Base-by-base conservation (phyloP, 2,113 vertebrate genomes). In the Pluvianellus socialis region DNA sequence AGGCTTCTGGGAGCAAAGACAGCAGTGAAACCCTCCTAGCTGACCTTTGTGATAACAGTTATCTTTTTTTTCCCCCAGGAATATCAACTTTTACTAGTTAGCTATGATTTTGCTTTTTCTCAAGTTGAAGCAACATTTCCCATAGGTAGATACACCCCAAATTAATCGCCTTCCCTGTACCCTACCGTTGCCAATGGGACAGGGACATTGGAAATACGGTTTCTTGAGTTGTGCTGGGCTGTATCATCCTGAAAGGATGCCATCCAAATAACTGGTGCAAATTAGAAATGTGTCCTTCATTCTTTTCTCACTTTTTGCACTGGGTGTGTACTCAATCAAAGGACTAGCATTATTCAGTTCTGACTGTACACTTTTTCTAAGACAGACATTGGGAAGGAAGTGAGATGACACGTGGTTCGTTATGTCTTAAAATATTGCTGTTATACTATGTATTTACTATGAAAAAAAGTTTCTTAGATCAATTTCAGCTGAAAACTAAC, bases 401-500 rank as follows among this genome's bases (percentile, higher is more conserved):
- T 61, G 50, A 70, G 66, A 50, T 50, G 21, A 24, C 3, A 5
- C 9, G 13, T 73, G 13, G 19, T 5, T 66, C 14, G 18, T 59
- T 81, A 5, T 53, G 35, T 71, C 63, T 72, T 77, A 38, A 77
- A 86, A 30, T 75, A 40, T 19, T 92, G 24, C 28, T 89, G 16
- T 58, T 75, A 22, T 24, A 17, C 27, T 89, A 1, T 21, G 4
- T 76, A 44, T 91, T 85, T 77, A 53, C 26, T 61, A 5, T 91
- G 73, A 55, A 93, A 74, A 82, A 86, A 72, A 12, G 42, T 6
- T 1, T 24, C 24, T 24, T 89, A n/a, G 56, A 68, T 82, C 81
- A 76, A 35, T 61, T 81, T 83, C 33, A 84, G 28, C 61, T 80
- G 47, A 92, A 83, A 92, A 83, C 68, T 98, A 94, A 96, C 94